Base-by-base conservation (phyloP, 2,797 vertebrate species). In the Tenualosa ilisha region DNA sequence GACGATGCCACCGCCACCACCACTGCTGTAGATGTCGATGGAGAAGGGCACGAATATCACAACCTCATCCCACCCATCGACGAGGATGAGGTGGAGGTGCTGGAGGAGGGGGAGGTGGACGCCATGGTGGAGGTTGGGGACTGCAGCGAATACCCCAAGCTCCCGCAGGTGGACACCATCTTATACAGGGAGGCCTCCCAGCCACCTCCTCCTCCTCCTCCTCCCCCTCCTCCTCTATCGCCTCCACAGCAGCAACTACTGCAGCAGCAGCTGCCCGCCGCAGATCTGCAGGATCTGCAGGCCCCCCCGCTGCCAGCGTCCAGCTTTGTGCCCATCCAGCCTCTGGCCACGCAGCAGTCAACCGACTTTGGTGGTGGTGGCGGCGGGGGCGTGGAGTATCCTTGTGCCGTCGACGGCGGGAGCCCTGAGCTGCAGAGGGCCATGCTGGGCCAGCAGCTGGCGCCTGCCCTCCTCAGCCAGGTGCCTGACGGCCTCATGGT, bases 401-500 rank as follows among this genome's bases (percentile, higher is more conserved):
- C 95, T 81, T 96, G 96, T 87, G 40, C 3, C 12, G 0, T 9
- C n/a, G 72, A 79, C 15, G 97, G 95, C 90, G 96, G 96, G 92
- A 97, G 96, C 93, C 95, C 97, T 86, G 97, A 99, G 94, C 96
- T 98, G 91, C 97, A 98, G 94, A 97, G 97, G 96, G 95, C 97
- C 91, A 94, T 98, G 94, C 96, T 97, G 91, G 97, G 98, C 87
- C 97, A 97, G 94, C 97, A 97, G 92, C 96, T 97, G 90, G 95
- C 95, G 87, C 95, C 96, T 89, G 95, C 96, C 83, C 94, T 97
- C 86, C 96, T 97, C 92, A 92, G 96, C 92, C 97, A 98, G 96
- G 96, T 97, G 91, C 94, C 97, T 90, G 97, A 99, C 87, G 98
- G 97, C 94, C 96, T 99, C 95, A 99, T 99, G 98, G 98, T 99